Percentiles rank a stretch among this genome's conserved stretches.
These are phyloP conservation scores for Sebastes goodei DNA, from an alignment of 2,797 vertebrate species.

Conservation along the genomic window DNA sequence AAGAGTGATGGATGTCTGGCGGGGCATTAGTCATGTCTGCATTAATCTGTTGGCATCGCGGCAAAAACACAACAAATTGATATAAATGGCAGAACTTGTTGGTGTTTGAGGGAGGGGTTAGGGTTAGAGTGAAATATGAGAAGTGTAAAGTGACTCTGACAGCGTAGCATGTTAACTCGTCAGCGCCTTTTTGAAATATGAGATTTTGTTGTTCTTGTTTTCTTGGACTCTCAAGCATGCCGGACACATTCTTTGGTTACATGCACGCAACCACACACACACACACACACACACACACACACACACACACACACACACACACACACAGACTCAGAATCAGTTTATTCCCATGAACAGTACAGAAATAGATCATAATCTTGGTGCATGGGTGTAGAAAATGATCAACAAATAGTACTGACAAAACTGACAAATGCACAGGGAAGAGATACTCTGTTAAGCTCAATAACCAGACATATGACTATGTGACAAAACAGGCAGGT, in stretches of 20 bases:
- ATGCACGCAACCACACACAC: neutral
- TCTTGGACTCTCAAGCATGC: neutral
- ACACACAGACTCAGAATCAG: neutral
- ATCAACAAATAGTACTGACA: too few species aligned
- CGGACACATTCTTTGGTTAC: neutral
- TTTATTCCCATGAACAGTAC: neutral
- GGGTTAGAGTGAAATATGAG: slow-evolving; percentile 12
- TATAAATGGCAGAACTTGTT: slow-evolving; percentile 13
- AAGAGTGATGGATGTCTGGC: slow-evolving; percentile 31
- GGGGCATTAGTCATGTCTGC: slow-evolving; percentile 35
- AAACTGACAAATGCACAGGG: too few species aligned
- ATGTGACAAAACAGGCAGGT: too few species aligned
- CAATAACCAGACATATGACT: too few species aligned
- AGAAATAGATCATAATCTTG: too few species aligned
- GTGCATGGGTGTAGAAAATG: too few species aligned
- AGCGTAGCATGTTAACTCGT: slow-evolving; percentile 4
- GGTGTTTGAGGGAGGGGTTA: neutral
- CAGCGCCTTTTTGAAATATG: neutral
- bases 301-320: neutral
- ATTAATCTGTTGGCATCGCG: slow-evolving; percentile 10
- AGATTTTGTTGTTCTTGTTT: neutral
- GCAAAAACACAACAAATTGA: slow-evolving; percentile 8
- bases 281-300: neutral
- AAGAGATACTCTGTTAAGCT: too few species aligned
- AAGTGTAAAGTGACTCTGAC: neutral